Conservation (phyloP, 2,888 invertebrate genomes). For the Prosapia bicincta region DNA sequence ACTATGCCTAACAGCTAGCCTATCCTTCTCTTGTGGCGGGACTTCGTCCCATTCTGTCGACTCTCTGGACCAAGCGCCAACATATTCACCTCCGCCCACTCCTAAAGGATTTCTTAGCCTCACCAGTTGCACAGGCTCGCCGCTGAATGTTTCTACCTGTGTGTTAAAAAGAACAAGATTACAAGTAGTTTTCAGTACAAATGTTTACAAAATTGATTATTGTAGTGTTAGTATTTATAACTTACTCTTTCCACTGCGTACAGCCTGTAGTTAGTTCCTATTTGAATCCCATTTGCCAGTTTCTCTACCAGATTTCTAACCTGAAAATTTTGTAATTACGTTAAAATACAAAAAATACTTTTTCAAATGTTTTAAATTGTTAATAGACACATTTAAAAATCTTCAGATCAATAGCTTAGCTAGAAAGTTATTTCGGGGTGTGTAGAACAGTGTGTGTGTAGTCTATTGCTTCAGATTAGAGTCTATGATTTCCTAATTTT, state of each 20-base stretch:
- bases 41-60: slow-evolving; percentile 75
- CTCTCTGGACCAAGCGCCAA: slow-evolving; percentile 66
- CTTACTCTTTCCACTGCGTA: slow-evolving; percentile 68
- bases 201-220: background rate
- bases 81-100: slow-evolving; percentile 59
- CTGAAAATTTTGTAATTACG: slow-evolving; percentile 41
- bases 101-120: slow-evolving; percentile 66
- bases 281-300: slow-evolving; percentile 65
- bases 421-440: too few relatives aligned
- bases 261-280: slow-evolving; percentile 76
- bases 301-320: slow-evolving; percentile 59
- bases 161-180: slow-evolving; percentile 22
- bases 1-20: slow-evolving; percentile 61
- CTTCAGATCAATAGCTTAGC: too few relatives aligned
- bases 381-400: too few relatives aligned
- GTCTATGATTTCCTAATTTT: too few relatives aligned
- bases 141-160: slow-evolving; percentile 66
- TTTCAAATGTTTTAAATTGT: too few relatives aligned
- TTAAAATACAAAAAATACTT: too few relatives aligned
- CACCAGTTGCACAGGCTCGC: slow-evolving; percentile 67
- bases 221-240: too few relatives aligned
- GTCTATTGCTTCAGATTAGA: too few relatives aligned
- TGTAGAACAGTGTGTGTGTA: too few relatives aligned
- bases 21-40: slow-evolving; percentile 66
- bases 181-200: background rate